Evolutionary conservation across 2,888 invertebrate genomes (phyloP).

Genomic region (Drosophila subsilvestris): DNA sequence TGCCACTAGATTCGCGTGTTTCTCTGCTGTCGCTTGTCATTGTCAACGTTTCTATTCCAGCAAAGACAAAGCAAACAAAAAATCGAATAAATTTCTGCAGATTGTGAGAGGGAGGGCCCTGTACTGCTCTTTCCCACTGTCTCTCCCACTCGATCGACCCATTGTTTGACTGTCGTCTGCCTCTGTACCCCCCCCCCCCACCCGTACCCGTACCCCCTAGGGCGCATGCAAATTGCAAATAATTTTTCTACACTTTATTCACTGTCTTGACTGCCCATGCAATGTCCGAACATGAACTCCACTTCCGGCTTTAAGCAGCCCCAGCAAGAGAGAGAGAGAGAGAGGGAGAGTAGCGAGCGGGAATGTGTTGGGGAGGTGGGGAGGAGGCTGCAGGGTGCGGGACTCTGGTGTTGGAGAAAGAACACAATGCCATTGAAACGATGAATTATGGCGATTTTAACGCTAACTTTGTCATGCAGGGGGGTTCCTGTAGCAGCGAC

Average conservation of each 20-base stretch:
- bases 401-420: constrained; percentile 10
- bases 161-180: constrained; percentile 1
- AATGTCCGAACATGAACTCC: constrained; percentile 70
- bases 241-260: constrained; percentile 42
- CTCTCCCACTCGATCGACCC: background rate
- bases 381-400: background rate
- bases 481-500: background rate
- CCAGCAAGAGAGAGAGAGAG: constrained; percentile 4
- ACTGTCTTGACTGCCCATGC: constrained; percentile 39
- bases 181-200: too few relatives aligned
- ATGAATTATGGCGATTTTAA: constrained; percentile 79
- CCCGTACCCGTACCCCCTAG: background rate
- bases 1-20: constrained; percentile 43
- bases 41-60: constrained; percentile 71
- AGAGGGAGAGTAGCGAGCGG: background rate
- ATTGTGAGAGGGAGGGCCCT: background rate
- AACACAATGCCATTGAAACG: constrained; percentile 66
- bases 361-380: background rate
- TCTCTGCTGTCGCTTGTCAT: constrained; percentile 53
- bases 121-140: background rate
- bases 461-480: constrained; percentile 56
- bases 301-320: constrained; percentile 52
- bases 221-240: constrained; percentile 70
- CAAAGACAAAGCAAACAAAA: constrained; percentile 26
- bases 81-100: constrained; percentile 59